These are phyloP conservation scores for Jaculus jaculus DNA, from an alignment of 2,113 vertebrate species.

Conservation along the genomic window DNA sequence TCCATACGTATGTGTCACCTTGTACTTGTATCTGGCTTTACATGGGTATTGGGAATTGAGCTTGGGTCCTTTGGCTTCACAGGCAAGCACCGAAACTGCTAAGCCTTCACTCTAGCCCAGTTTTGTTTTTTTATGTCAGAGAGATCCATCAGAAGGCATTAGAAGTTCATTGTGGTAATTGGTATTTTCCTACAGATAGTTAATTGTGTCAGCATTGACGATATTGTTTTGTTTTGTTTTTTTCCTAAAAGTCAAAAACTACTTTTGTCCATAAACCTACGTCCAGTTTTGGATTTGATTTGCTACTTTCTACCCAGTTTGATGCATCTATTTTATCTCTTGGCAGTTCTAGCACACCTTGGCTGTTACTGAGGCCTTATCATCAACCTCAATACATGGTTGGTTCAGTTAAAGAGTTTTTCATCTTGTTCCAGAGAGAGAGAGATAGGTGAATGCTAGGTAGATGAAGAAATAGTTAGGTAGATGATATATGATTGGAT, in stretches of 20 bases:
- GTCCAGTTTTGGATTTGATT: neutral
- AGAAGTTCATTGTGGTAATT: neutral
- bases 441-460: too few relatives aligned
- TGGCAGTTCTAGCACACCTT: neutral
- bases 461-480: too few relatives aligned
- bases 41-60: too few relatives aligned
- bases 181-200: neutral
- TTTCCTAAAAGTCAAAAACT: neutral
- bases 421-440: neutral
- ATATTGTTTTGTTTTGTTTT: neutral
- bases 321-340: neutral
- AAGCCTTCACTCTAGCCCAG: too few relatives aligned
- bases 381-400: neutral
- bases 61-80: too few relatives aligned
- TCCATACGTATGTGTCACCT: too few relatives aligned
- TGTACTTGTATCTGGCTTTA: too few relatives aligned
- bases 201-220: neutral
- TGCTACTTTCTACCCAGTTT: neutral
- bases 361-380: neutral
- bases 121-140: neutral
- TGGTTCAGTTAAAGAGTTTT: neutral
- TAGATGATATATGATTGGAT: too few relatives aligned
- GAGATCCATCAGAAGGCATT: neutral
- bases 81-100: too few relatives aligned
- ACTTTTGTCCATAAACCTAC: conserved; percentile 16